Base-by-base conservation (phyloP, 2,888 invertebrate species). In the Pristionchus entomophagus region DNA sequence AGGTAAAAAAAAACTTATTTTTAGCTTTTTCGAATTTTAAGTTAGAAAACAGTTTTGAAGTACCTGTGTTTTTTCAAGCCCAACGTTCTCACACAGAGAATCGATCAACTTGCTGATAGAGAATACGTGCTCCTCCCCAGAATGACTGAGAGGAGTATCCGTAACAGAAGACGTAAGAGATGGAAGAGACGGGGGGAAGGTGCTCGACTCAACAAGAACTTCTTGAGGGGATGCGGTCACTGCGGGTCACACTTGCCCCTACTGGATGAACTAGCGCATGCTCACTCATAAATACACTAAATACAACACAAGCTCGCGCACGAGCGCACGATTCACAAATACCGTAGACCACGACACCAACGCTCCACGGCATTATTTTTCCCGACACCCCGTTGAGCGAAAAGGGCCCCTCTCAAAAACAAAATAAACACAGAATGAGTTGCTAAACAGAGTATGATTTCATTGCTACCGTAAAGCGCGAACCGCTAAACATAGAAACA, bases 61-160 rank as follows among this genome's bases (percentile, higher is more conserved):
- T 35, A 89, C 89, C 87, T 89, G 89, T 78, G 87, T 86, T 65
- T 88, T 89, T 51, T 89, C 88, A 26, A 88, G 38, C 59, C 86
- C 87, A 53, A 87, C 84, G 32, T 83, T 88, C 38, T 88, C 87
- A 83, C 88, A 88, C 80, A 88, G 32, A 14, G 29, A 8, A 19
- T 73, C 51, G 29, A 86, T 29, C 29, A 83, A 32, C 19, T 35
- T 82, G 14, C 29, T 41, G 49, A 84, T 45, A 65, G 49, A 65
- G 49, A 59, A 82, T 32, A 56, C n/a, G 35, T 65, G 62, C n/a
- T 84, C 65, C 65, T 84, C 65, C 10, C 49, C 83, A 29, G 38
- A 38, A 32, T 84, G 83, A 26, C 56, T 62, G 38, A 84, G 83
- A 49, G 65, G 83, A 32, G 83, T 62, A n/a, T 84, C 65, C 5